Conservation (phyloP, 1,140 invertebrate species). For the Ericerus pela region DNA sequence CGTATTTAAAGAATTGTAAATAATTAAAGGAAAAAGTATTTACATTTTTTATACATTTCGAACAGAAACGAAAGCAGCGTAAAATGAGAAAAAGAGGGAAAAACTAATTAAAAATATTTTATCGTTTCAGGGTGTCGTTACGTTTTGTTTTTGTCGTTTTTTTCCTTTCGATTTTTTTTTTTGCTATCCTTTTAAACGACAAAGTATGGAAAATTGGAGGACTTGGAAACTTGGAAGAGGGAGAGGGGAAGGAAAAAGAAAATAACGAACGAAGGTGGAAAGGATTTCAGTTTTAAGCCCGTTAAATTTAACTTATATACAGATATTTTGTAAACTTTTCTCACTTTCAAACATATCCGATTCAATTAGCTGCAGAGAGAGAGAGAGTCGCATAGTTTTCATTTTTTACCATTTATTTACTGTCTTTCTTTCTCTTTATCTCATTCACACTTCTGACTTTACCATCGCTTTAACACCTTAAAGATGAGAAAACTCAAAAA, state of each 20-base stretch:
- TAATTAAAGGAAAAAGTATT: slow-evolving; percentile 11
- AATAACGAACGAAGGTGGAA: background rate
- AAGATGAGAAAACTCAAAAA: background rate
- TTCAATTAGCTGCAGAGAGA: background rate
- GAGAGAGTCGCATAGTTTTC: background rate
- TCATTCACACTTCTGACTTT: background rate
- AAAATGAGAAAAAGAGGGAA: too few relatives aligned
- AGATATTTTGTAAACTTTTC: slow-evolving; percentile 11
- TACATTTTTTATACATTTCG: slow-evolving; percentile 13
- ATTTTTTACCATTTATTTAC: background rate
- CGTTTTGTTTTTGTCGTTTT: too few relatives aligned
- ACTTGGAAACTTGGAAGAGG: too few relatives aligned
- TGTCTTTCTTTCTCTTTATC: background rate
- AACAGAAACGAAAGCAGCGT: background rate
- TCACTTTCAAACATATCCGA: slow-evolving; percentile 8
- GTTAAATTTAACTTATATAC: slow-evolving; percentile 10
- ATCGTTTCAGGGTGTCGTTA: slow-evolving; percentile 8
- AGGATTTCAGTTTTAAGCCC: slow-evolving; percentile 3
- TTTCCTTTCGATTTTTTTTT: too few relatives aligned
- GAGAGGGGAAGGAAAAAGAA: background rate
- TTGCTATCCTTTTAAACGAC: slow-evolving; percentile 1
- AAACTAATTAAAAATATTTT: slow-evolving; percentile 11
- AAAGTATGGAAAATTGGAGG: slow-evolving; percentile 4
- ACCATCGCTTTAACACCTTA: background rate
- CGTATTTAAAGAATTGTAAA: slow-evolving; percentile 10